Evolutionary conservation across 2,888 invertebrate genomes (phyloP).

Genomic region (Brachyopa scutellaris): DNA sequence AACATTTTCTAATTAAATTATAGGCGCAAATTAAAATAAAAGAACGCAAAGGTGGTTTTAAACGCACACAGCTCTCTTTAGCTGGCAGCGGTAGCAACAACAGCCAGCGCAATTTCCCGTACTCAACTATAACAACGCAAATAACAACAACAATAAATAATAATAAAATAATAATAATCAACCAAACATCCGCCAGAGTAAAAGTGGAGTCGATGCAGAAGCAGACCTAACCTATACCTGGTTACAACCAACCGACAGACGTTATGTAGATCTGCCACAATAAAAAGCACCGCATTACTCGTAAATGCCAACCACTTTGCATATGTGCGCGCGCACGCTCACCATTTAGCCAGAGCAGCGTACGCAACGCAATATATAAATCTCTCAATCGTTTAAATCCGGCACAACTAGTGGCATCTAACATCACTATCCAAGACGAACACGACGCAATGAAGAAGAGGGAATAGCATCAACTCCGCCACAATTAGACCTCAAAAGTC

Average conservation of each 20-base stretch:
- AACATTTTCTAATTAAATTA: slow-evolving; percentile 61
- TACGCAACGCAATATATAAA: slow-evolving; percentile 71
- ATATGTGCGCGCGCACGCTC: slow-evolving; percentile 64
- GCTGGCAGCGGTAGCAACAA: neutral
- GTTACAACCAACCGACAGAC: neutral
- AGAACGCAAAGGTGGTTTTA: slow-evolving; percentile 11
- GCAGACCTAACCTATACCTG: slow-evolving; percentile 1
- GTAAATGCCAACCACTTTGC: slow-evolving; percentile 65
- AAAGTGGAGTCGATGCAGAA: slow-evolving; percentile 28
- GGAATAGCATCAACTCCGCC: slow-evolving; percentile 10
- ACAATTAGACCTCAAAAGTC: slow-evolving; percentile 54
- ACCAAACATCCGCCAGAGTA: slow-evolving; percentile 59
- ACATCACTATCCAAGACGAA: slow-evolving; percentile 59
- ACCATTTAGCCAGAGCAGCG: slow-evolving; percentile 52
- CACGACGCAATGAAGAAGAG: too few relatives aligned
- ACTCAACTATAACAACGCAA: slow-evolving; percentile 27
- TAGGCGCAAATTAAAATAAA: slow-evolving; percentile 14
- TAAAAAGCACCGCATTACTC: slow-evolving; percentile 45
- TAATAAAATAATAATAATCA: slow-evolving; percentile 72
- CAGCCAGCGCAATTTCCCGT: slow-evolving; percentile 17
- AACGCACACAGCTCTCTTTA: slow-evolving; percentile 20
- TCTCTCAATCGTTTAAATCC: slow-evolving; percentile 64
- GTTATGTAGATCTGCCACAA: slow-evolving; percentile 6
- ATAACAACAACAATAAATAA: slow-evolving; percentile 60
- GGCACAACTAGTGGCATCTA: slow-evolving; percentile 38